Conservation (phyloP, 1,140 invertebrate species). For the Luehdorfia chinensis region DNA sequence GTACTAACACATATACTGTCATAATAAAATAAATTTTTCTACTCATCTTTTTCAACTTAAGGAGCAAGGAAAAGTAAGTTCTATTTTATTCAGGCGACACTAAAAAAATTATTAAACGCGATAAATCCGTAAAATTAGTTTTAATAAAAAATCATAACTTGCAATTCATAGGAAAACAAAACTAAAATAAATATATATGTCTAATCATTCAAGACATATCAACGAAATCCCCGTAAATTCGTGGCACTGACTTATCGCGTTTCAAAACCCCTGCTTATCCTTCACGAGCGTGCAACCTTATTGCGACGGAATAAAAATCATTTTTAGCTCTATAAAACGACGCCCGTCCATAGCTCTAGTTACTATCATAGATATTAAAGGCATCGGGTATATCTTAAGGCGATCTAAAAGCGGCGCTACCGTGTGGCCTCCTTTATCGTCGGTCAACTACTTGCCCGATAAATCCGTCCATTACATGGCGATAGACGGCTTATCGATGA, state of each 20-base stretch:
- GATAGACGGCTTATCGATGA: too few relatives aligned
- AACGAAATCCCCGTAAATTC: not conserved
- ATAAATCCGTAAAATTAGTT: too few relatives aligned
- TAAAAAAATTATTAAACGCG: too few relatives aligned
- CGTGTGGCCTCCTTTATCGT: conserved; percentile 26
- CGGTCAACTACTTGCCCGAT: conserved; percentile 2
- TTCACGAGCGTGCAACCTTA: not conserved
- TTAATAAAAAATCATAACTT: too few relatives aligned
- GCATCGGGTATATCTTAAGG: conserved; percentile 7
- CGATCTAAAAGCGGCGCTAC: conserved; percentile 19
- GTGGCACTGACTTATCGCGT: conserved; percentile 9
- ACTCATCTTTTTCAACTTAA: too few relatives aligned
- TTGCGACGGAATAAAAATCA: not conserved
- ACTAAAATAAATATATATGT: too few relatives aligned
- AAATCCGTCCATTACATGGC: too few relatives aligned
- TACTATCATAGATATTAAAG: conserved; percentile 2
- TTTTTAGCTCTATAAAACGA: not conserved
- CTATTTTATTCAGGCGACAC: too few relatives aligned
- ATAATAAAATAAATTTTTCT: too few relatives aligned
- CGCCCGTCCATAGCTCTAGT: not conserved
- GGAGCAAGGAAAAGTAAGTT: too few relatives aligned
- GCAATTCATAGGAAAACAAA: too few relatives aligned
- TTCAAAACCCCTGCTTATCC: not conserved
- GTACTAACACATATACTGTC: too few relatives aligned
- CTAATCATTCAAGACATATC: conserved; percentile 11